Base-by-base conservation (phyloP, 2,888 invertebrate genomes). In the Philereme vetulata region DNA sequence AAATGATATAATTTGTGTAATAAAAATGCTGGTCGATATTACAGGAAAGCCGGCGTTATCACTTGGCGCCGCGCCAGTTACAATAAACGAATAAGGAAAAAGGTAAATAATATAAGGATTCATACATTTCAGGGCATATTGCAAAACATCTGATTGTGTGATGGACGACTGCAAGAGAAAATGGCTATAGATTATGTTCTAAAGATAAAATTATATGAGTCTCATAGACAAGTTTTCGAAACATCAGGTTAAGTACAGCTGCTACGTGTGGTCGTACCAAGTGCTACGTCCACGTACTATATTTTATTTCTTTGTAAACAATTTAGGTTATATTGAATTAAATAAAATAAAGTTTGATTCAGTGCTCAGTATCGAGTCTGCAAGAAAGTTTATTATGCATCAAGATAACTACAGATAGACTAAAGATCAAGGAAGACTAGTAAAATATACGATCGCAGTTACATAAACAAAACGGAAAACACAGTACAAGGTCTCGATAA, bases 401-500 rank as follows among this genome's bases (percentile, higher is more conserved):
- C 10, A 42, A 5, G 10, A 10, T 4, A 4, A 42, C 10, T 42
- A 10, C 46, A 54, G 51, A 51, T 52, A 54, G 10, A 48, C 56
- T 42, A 43, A 53, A 55, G 54, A 58, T 59, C 52, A 62, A 59
- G 56, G 40, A 48, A 51, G 55, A 44, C 56, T 62, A 56, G 62
- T 51, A 35, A 50, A 21, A 36, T 50, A 52, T 62, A 54, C 8
- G 43, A 57, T 40, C 8, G 10, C 52, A 51, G 38, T 53, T 46
- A 21, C 54, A 58, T 63, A 60, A 67, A 64, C 53, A 49, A 62
- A 66, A 59, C 51, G 59, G 54, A 60, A 54, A 49, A 49, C 45
- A 50, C 51, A 43, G 50, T 50, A 58, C 58, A 65, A 63, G 61
- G n/a, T 47, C 51, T 43, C 63, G 65, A 65, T 67, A 67, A 69